Evolutionary conservation across 2,797 vertebrate species (phyloP), one percentile per base, ranked within the genome.

Genomic region (Oophaga sylvatica): DNA sequence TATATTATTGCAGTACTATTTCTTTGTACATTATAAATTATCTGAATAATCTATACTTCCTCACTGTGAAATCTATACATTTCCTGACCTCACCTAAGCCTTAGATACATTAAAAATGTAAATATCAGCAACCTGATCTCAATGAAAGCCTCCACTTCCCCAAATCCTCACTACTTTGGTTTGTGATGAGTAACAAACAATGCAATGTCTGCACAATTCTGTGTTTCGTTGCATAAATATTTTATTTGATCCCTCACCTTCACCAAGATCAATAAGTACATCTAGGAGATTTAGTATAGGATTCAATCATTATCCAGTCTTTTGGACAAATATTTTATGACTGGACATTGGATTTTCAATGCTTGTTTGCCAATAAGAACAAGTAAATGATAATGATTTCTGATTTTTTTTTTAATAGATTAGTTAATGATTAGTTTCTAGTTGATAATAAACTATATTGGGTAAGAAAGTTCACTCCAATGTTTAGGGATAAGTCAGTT

Each of bases 31-130:
- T 20, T 35, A 41, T 73, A 73, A 71, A 45, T 19, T 6, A 73
- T 41, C 7, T 45, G 19, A 41, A 2, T 19, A 20, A 35, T 2
- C 22, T 17, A 19, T 29, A 5, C 9, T 53, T 5, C 22, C 48
- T 86, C 11, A 26, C 15, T 56, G 16, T 59, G 16, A 70, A 65
- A 56, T 53, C 12, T 31, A 53, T 26, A 79, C 2, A 10, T 59
- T 68, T 68, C 45, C 17, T 79, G 26, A 85, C 60, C 35, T 56
- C 6, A 67, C 16, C 17, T 53, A 35, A 20, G 26, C 41, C 45
- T 29, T 29, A 59, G 35, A 86, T 68, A 26, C 48, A 79, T 68
- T 86, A 80, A 56, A 85, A 13, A 85, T 79, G 22, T 35, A 85
- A 85, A 26, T 26, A 1, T 20, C 15, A 29, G n/a, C 5, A 48